phyloP scores from a whole-genome alignment of 2,797 vertebrate species.

The Borostomias antarcticus region DNA sequence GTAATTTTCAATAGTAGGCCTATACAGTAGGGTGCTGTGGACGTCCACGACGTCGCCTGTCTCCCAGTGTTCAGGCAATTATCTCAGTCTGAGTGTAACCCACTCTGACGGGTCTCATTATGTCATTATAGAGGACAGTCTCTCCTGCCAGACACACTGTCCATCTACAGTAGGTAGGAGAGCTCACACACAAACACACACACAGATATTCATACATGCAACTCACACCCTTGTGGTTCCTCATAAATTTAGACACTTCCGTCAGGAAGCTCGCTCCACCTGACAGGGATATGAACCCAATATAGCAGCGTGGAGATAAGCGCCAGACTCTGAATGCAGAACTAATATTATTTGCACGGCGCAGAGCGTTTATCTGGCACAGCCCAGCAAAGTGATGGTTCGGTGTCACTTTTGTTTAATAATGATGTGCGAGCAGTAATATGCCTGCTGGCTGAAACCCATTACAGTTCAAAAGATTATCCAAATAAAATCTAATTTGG shows the following conservation, averaged over 20 bases:
- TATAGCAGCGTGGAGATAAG: constrained; percentile 83
- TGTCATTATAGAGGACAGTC: constrained; percentile 73
- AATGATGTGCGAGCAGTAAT: constrained; percentile 85
- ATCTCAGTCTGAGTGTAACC: constrained; percentile 77
- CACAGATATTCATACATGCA: constrained; percentile 68
- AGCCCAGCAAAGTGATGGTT: constrained; percentile 83
- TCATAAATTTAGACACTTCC: constrained; percentile 85
- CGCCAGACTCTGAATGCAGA: constrained; percentile 80
- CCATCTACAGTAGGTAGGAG: constrained; percentile 65
- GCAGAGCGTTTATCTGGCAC: constrained; percentile 82
- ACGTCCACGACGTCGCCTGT: too few species aligned
- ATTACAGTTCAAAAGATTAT: constrained; percentile 87
- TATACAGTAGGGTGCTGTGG: too few species aligned
- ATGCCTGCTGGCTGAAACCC: constrained; percentile 81
- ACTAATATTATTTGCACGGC: constrained; percentile 86
- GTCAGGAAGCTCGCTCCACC: constrained; percentile 79
- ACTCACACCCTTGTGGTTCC: constrained; percentile 72
- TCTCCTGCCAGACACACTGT: constrained; percentile 59
- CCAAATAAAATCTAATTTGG: constrained; percentile 87
- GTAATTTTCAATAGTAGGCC: too few species aligned
- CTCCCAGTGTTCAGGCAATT: constrained; percentile 73
- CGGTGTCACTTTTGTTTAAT: constrained; percentile 86
- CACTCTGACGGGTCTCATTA: constrained; percentile 81
- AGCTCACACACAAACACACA: background rate
- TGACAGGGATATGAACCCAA: constrained; percentile 82